Conservation (phyloP, 2,888 invertebrate genomes). For the Drosophila nr. medialis region DNA sequence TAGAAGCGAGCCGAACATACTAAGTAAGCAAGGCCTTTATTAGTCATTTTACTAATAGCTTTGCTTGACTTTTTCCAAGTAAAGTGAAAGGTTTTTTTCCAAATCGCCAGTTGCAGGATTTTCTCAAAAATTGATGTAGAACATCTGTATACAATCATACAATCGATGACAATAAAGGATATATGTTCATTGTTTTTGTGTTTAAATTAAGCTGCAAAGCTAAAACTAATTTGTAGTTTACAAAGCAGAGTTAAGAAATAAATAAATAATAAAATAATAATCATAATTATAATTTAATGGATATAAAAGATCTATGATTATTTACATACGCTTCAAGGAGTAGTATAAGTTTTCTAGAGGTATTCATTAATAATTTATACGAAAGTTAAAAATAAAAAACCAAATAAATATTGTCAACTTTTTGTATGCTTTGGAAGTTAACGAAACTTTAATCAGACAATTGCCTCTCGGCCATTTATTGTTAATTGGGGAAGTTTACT, state of each 20-base stretch:
- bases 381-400: too few species aligned
- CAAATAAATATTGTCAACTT: background rate
- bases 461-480: background rate
- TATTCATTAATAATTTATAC: background rate
- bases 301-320: background rate
- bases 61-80: background rate
- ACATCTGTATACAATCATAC: background rate
- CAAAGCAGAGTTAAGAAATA: background rate
- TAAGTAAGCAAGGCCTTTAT: background rate
- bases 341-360: too few species aligned
- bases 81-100: background rate
- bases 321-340: background rate
- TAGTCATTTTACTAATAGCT: constrained; percentile 4
- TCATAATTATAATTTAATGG: too few species aligned
- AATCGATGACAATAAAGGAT: background rate
- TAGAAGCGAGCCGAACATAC: background rate
- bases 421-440: background rate
- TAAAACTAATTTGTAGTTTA: background rate
- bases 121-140: background rate
- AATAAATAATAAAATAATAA: background rate
- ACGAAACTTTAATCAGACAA: constrained; percentile 9
- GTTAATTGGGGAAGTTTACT: constrained; percentile 17
- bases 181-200: background rate
- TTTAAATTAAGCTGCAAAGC: background rate
- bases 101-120: background rate